These are phyloP conservation scores for Tineola bisselliella DNA, from an alignment of 2,888 invertebrate genomes.

Conservation along the genomic window DNA sequence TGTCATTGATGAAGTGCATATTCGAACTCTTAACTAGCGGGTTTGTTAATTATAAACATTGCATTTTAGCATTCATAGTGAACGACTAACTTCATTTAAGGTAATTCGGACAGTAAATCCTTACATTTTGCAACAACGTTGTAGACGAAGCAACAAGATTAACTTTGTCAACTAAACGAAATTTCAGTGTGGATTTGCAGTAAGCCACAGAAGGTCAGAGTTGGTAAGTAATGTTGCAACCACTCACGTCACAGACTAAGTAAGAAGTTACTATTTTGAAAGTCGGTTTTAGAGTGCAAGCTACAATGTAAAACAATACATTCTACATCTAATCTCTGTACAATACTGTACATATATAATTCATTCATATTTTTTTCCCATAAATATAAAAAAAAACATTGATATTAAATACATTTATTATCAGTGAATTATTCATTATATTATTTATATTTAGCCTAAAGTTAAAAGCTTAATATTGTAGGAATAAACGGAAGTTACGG, in stretches of 20 bases:
- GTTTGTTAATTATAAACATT: constrained; percentile 4
- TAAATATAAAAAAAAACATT: no score
- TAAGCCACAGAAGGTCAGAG: not conserved
- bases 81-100: not conserved
- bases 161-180: constrained; percentile 10
- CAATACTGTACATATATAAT: no score
- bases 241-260: not conserved
- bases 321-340: no score
- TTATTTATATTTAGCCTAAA: not conserved
- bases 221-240: not conserved
- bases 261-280: not conserved
- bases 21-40: not conserved
- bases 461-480: not conserved
- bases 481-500: not conserved
- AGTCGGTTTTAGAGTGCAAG: not conserved
- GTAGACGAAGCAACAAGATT: constrained; percentile 1
- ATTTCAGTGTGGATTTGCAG: not conserved
- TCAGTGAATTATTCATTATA: no score
- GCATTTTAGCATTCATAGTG: not conserved
- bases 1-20: constrained; percentile 4
- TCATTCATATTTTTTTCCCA: no score
- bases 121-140: not conserved
- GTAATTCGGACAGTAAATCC: not conserved
- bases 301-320: not conserved
- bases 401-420: no score